phyloP scores from a whole-genome alignment of 2,113 vertebrate species.

The Xenopus tropicalis region DNA sequence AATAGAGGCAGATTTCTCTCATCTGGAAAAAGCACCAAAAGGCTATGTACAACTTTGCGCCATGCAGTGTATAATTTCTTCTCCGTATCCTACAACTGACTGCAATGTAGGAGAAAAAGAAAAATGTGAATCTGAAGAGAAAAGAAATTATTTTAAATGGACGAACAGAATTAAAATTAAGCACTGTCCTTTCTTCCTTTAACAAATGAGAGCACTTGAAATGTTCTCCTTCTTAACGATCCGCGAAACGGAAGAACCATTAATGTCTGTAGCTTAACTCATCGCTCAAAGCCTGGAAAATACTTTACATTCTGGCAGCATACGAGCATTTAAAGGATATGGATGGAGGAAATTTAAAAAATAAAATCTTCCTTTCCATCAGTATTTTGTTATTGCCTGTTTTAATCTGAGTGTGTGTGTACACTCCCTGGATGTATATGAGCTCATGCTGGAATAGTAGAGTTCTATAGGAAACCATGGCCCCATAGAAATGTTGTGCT shows the following conservation, averaged over 20 bases:
- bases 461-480: no score
- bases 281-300: not conserved
- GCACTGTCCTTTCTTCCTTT: not conserved
- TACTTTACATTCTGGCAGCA: not conserved
- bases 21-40: no score
- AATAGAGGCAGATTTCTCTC: no score
- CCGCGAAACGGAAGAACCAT: not conserved
- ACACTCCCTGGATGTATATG: no score
- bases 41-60: no score
- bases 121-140: not conserved
- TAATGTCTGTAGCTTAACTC: conserved; percentile 11
- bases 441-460: no score
- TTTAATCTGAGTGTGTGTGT: no score
- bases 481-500: no score
- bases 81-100: no score
- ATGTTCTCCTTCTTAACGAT: conserved; percentile 13
- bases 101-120: not conserved
- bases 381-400: not conserved
- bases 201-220: conserved; percentile 5
- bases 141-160: not conserved
- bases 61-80: no score
- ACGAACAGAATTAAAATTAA: not conserved
- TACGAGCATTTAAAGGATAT: not conserved
- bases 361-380: not conserved
- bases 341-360: not conserved